phyloP scores from a whole-genome alignment of 1,140 invertebrate genomes.

The Philaenus spumarius region DNA sequence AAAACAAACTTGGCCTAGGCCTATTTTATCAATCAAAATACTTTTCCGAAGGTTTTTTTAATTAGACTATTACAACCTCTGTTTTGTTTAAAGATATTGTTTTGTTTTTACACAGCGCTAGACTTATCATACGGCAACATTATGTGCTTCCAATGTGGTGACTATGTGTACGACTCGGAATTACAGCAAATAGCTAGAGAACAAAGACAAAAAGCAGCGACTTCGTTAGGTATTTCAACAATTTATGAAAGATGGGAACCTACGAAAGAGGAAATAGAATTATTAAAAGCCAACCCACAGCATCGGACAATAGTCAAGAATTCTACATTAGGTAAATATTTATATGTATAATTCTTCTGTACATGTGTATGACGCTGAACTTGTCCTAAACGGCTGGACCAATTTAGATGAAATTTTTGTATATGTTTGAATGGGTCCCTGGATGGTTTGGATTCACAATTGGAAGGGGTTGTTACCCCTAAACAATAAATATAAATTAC shows the following conservation, averaged over 20 bases:
- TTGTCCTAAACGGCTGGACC: too few species aligned
- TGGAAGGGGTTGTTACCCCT: too few species aligned
- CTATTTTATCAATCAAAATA: background rate
- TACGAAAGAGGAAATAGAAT: conserved; percentile 61
- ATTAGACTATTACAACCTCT: background rate
- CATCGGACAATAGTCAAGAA: conserved; percentile 69
- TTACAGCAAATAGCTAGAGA: conserved; percentile 44
- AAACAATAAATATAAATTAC: too few species aligned
- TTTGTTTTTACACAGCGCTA: conserved; percentile 46
- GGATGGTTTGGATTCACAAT: too few species aligned
- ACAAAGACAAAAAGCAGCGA: conserved; percentile 41
- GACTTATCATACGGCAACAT: conserved; percentile 85
- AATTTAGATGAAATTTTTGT: too few species aligned
- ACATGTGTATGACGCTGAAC: too few species aligned
- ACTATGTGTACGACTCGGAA: conserved; percentile 79
- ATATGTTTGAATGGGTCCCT: too few species aligned
- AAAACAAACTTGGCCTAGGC: background rate
- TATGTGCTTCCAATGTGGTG: conserved; percentile 84
- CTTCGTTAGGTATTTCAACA: conserved; percentile 51
- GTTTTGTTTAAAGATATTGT: background rate
- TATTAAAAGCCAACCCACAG: conserved; percentile 62
- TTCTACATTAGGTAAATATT: conserved; percentile 64
- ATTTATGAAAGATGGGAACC: conserved; percentile 61
- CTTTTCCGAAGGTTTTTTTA: background rate
- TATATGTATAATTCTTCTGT: too few species aligned